phyloP scores from a whole-genome alignment of 2,888 invertebrate species.

The Monochamus alternatus region DNA sequence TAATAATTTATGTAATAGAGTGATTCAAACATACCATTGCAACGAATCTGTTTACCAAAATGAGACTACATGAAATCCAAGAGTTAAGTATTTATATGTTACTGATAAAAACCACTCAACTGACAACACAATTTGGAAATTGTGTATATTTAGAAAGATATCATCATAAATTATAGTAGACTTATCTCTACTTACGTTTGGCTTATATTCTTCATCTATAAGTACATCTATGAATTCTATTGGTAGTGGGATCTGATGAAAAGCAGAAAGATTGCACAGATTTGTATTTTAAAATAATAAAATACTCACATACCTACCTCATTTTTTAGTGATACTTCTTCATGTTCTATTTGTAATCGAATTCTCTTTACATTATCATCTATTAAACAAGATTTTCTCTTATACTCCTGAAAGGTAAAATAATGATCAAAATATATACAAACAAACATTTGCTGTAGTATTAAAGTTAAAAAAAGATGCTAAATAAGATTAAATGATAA shows the following conservation, averaged over 20 bases:
- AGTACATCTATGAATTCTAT: slow-evolving; percentile 45
- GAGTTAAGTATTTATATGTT: slow-evolving; percentile 19
- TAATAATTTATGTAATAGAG: background rate
- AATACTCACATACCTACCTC: background rate
- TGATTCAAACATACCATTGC: slow-evolving; percentile 13
- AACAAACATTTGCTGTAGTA: too few relatives aligned
- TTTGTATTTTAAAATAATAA: background rate
- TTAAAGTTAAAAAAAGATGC: too few relatives aligned
- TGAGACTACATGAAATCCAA: slow-evolving; percentile 12
- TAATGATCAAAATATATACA: too few relatives aligned
- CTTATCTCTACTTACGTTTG: slow-evolving; percentile 37
- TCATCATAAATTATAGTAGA: slow-evolving; percentile 13
- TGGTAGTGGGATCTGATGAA: slow-evolving; percentile 27
- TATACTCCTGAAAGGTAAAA: background rate
- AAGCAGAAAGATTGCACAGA: slow-evolving; percentile 9
- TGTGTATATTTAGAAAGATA: background rate
- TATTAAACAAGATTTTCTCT: background rate
- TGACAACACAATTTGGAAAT: slow-evolving; percentile 20
- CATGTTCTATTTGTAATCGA: slow-evolving; percentile 8
- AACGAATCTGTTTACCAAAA: slow-evolving; percentile 3
- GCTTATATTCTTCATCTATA: slow-evolving; percentile 42
- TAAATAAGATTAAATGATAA: too few relatives aligned
- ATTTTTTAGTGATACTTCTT: background rate
- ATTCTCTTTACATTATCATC: slow-evolving; percentile 11
- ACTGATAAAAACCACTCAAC: slow-evolving; percentile 14